A percentile compares a stretch with the other conserved stretches of the same genome.
These are phyloP conservation scores for Polyodon spathula DNA, from an alignment of 2,113 vertebrate species.

Conservation along the genomic window DNA sequence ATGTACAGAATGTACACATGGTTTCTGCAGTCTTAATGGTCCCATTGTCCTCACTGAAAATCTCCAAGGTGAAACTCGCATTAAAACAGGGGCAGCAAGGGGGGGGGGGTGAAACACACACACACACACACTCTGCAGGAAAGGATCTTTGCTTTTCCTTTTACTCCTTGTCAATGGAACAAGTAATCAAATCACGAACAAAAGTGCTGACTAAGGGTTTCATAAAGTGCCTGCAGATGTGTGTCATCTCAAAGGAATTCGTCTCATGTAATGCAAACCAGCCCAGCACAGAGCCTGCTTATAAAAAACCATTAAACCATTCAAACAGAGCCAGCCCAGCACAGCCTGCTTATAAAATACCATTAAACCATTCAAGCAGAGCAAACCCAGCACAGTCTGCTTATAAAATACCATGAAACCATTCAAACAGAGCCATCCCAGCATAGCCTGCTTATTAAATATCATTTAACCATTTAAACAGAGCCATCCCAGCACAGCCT, in stretches of 20 bases:
- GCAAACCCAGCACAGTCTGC: too few species aligned
- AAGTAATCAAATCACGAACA: conserved; percentile 84
- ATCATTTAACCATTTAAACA: conserved; percentile 66
- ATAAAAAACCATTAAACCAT: conserved; percentile 75
- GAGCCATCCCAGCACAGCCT: conserved; percentile 45
- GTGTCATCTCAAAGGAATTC: conserved; percentile 86
- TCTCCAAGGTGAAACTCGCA: conserved; percentile 19
- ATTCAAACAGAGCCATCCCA: too few species aligned
- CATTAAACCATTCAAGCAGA: too few species aligned
- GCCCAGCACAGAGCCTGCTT: conserved; percentile 58
- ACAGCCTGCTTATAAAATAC: too few species aligned
- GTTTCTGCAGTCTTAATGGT: background rate
- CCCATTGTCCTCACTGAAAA: conserved; percentile 14
- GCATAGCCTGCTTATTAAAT: too few species aligned
- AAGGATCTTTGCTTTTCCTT: conserved; percentile 63
- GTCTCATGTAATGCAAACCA: conserved; percentile 92
- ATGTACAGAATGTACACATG: background rate
- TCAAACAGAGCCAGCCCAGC: conserved; percentile 41
- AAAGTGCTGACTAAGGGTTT: conserved; percentile 84
- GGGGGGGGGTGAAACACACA: background rate
- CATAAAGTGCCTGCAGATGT: conserved; percentile 86
- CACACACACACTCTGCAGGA: conserved; percentile 43
- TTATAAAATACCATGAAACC: too few species aligned
- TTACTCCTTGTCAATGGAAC: conserved; percentile 75
- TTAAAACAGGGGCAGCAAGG: conserved; percentile 13